Percentiles rank a stretch among this genome's conserved stretches.
Evolutionary conservation across 2,888 invertebrate species (phyloP).

Genomic region (Ryuthela nishihirai): DNA sequence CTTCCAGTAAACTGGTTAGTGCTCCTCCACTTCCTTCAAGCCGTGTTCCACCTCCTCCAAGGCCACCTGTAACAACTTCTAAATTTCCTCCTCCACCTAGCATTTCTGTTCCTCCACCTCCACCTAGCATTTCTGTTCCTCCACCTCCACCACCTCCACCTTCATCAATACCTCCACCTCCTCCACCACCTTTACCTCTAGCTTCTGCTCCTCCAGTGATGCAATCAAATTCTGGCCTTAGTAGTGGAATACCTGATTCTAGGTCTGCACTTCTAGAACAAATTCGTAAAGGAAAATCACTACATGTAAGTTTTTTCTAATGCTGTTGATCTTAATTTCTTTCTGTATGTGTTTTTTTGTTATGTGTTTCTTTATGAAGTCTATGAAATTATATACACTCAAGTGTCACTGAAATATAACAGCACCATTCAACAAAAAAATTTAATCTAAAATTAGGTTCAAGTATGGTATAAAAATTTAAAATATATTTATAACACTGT

Average conservation of each 20-base stretch:
- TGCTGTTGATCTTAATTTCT: too few species aligned
- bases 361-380: too few species aligned
- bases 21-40: constrained; percentile 27
- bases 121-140: constrained; percentile 34
- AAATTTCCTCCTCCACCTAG: constrained; percentile 35
- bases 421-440: too few species aligned
- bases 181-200: constrained; percentile 42
- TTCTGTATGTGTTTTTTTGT: constrained; percentile 51
- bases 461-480: too few species aligned
- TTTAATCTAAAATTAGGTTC: too few species aligned
- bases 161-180: constrained; percentile 45
- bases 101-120: constrained; percentile 44
- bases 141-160: too few species aligned
- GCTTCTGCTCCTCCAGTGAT: constrained; percentile 43
- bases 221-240: background rate
- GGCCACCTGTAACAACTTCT: constrained; percentile 43
- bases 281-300: constrained; percentile 70
- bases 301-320: constrained; percentile 61
- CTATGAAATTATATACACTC: too few species aligned
- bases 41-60: constrained; percentile 25
- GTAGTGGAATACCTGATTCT: constrained; percentile 53
- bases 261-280: constrained; percentile 74
- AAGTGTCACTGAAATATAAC: too few species aligned
- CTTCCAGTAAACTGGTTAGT: constrained; percentile 4
- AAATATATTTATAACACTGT: too few species aligned